Conservation (phyloP, 1,140 invertebrate genomes). For the Trinorchestia longiramus region DNA sequence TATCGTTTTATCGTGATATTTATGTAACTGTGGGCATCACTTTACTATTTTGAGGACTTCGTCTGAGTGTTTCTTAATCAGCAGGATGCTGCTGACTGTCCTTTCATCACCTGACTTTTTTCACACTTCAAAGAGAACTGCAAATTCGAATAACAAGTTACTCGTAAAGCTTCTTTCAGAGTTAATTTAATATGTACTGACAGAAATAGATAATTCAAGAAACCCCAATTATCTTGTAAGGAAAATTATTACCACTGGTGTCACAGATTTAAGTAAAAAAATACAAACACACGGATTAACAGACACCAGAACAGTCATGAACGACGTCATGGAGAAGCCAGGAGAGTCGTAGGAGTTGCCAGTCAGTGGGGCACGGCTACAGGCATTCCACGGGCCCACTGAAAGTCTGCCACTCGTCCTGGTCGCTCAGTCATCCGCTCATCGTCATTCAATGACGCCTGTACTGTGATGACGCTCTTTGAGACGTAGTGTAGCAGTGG, state of each 20-base stretch:
- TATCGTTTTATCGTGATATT: background rate
- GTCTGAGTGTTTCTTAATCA: background rate
- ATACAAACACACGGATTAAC: background rate
- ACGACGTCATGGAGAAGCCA: background rate
- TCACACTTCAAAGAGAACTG: background rate
- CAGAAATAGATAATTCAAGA: background rate
- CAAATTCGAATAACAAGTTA: background rate
- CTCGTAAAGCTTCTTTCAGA: background rate
- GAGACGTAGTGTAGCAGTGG: background rate
- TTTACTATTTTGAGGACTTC: background rate
- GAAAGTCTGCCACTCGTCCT: background rate
- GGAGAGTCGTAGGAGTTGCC: background rate
- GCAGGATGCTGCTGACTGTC: background rate
- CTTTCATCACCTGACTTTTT: background rate
- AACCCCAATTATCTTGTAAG: background rate
- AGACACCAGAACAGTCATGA: background rate
- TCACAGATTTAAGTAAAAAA: background rate
- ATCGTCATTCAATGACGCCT: no score
- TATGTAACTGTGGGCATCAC: background rate
- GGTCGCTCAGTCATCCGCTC: no score
- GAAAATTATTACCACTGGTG: background rate
- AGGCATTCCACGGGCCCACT: background rate
- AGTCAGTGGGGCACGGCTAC: background rate
- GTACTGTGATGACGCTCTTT: no score
- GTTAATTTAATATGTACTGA: background rate